phyloP scores from a whole-genome alignment of 2,888 invertebrate species.

The Spisula subtruncata region DNA sequence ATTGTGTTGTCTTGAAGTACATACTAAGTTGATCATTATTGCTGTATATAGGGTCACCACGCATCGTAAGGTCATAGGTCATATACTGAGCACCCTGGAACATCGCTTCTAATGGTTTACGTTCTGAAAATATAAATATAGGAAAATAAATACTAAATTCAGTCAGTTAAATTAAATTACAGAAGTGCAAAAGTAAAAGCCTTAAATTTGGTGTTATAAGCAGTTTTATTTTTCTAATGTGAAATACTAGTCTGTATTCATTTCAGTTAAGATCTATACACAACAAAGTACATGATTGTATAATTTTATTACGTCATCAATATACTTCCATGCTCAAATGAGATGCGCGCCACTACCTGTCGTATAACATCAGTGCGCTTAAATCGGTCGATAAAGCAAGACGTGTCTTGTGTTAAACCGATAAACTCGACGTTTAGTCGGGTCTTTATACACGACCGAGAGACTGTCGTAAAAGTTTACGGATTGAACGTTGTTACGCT shows the following conservation, averaged over 20 bases:
- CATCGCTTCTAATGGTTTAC: conserved; percentile 97
- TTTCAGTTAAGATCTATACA: not conserved
- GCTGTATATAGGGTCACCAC: conserved; percentile 95
- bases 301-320: too few relatives aligned
- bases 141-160: not conserved
- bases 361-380: too few relatives aligned
- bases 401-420: too few relatives aligned
- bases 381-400: too few relatives aligned
- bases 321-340: too few relatives aligned
- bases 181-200: not conserved
- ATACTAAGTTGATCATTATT: conserved; percentile 96
- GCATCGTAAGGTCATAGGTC: conserved; percentile 95
- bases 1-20: conserved; percentile 96
- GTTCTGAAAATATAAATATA: conserved; percentile 91
- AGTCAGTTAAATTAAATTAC: not conserved
- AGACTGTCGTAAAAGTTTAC: too few relatives aligned
- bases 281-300: too few relatives aligned
- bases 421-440: too few relatives aligned
- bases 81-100: conserved; percentile 97
- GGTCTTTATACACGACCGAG: too few relatives aligned
- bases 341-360: too few relatives aligned
- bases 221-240: too few relatives aligned
- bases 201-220: not conserved
- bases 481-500: too few relatives aligned
- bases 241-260: not conserved